Conservation (phyloP, 2,888 invertebrate species). For the Kuschelorhynchus macadamiae region DNA sequence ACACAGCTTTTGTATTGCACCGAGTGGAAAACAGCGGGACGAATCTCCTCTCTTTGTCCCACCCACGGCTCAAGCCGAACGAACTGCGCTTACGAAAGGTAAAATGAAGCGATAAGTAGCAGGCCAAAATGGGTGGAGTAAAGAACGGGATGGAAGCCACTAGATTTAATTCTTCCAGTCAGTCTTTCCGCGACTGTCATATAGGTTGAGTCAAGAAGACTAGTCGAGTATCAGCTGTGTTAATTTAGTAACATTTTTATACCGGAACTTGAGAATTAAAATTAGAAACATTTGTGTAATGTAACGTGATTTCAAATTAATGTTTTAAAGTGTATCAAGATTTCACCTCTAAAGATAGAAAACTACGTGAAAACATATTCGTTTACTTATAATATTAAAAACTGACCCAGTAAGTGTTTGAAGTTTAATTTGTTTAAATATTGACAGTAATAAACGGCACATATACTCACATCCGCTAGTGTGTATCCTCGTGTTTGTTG, state of each 20-base stretch:
- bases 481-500: constrained; percentile 33
- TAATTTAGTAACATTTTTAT: no score
- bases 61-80: constrained; percentile 55
- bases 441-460: not conserved
- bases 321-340: no score
- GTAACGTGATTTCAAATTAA: no score
- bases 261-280: not conserved
- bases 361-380: no score
- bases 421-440: not conserved
- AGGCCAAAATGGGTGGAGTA: constrained; percentile 66
- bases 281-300: not conserved
- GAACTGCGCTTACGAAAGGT: constrained; percentile 52
- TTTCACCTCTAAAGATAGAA: no score
- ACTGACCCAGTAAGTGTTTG: no score
- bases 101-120: constrained; percentile 64
- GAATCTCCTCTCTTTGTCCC: constrained; percentile 59
- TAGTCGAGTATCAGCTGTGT: no score
- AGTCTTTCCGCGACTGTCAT: constrained; percentile 59
- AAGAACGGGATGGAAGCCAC: constrained; percentile 61
- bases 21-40: constrained; percentile 50
- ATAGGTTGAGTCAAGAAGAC: not conserved
- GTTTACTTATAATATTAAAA: no score
- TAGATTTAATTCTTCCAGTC: constrained; percentile 57
- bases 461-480: not conserved
- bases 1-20: constrained; percentile 45